These are phyloP conservation scores for Clarias gariepinus DNA, from an alignment of 2,113 vertebrate genomes.

Conservation along the genomic window DNA sequence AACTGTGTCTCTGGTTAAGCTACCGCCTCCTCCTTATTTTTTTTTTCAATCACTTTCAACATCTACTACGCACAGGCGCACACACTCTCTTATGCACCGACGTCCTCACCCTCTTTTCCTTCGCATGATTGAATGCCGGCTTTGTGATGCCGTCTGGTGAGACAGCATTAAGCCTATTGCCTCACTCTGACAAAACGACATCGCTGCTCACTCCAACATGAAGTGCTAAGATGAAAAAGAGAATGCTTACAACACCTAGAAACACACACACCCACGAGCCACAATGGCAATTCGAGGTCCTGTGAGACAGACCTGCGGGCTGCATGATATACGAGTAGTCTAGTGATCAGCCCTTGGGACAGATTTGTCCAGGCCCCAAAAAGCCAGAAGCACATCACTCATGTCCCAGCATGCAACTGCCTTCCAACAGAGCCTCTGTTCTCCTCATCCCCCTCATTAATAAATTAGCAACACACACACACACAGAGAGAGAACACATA, in stretches of 20 bases:
- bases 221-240: slow-evolving; percentile 12
- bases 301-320: slow-evolving; percentile 12
- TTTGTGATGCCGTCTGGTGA: slow-evolving; percentile 44
- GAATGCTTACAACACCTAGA: slow-evolving; percentile 18
- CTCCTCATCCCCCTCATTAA: slow-evolving; percentile 4
- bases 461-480: not conserved
- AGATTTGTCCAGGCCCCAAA: slow-evolving; percentile 34
- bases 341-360: slow-evolving; percentile 25
- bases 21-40: not conserved
- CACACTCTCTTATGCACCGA: not conserved
- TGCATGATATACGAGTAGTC: slow-evolving; percentile 39
- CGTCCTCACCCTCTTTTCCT: slow-evolving; percentile 5
- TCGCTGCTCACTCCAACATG: slow-evolving; percentile 32
- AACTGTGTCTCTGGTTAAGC: slow-evolving; percentile 37
- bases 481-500: not conserved
- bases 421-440: not conserved
- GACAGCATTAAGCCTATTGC: slow-evolving; percentile 42
- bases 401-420: slow-evolving; percentile 24
- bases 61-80: not conserved
- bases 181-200: slow-evolving; percentile 19
- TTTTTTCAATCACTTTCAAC: slow-evolving; percentile 2
- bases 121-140: slow-evolving; percentile 47
- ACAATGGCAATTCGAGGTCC: slow-evolving; percentile 35
- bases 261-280: not conserved
- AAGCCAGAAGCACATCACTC: slow-evolving; percentile 32